Evolutionary conservation across 1,140 invertebrate species (phyloP).

Genomic region (Pogonognathellus flavescens): DNA sequence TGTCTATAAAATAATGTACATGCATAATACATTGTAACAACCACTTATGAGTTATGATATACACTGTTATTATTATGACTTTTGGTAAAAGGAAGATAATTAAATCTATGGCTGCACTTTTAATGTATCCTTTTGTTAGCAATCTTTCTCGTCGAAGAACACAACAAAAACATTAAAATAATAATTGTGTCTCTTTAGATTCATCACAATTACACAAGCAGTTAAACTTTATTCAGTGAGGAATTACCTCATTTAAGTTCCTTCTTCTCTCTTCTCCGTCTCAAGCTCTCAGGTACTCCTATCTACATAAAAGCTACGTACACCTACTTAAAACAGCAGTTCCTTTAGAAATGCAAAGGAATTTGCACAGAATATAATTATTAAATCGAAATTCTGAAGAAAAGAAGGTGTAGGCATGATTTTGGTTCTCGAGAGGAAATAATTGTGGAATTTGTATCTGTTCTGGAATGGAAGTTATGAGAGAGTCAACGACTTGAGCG

Average conservation of each 20-base stretch:
- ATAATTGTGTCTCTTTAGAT: too few relatives aligned
- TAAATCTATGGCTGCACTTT: not conserved
- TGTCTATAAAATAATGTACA: slow-evolving; percentile 2
- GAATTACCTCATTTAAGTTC: too few relatives aligned
- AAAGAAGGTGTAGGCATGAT: not conserved
- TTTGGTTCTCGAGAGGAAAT: not conserved
- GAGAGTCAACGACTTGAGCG: slow-evolving; percentile 20
- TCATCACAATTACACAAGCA: too few relatives aligned
- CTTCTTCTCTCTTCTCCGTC: too few relatives aligned
- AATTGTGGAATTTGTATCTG: not conserved
- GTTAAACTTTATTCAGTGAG: too few relatives aligned
- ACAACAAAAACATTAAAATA: too few relatives aligned
- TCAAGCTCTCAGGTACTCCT: too few relatives aligned
- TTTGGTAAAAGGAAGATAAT: not conserved
- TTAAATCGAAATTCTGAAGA: too few relatives aligned
- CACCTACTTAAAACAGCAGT: too few relatives aligned
- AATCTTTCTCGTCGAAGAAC: not conserved
- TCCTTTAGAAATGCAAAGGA: too few relatives aligned
- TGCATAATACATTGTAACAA: not conserved
- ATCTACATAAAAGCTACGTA: too few relatives aligned
- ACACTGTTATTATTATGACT: not conserved
- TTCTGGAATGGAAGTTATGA: not conserved
- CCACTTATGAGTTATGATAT: not conserved
- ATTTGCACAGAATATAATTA: too few relatives aligned
- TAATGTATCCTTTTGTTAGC: slow-evolving; percentile 8